Evolutionary conservation across 2,888 invertebrate genomes (phyloP).

Genomic region (Gandaritis pyraliata): DNA sequence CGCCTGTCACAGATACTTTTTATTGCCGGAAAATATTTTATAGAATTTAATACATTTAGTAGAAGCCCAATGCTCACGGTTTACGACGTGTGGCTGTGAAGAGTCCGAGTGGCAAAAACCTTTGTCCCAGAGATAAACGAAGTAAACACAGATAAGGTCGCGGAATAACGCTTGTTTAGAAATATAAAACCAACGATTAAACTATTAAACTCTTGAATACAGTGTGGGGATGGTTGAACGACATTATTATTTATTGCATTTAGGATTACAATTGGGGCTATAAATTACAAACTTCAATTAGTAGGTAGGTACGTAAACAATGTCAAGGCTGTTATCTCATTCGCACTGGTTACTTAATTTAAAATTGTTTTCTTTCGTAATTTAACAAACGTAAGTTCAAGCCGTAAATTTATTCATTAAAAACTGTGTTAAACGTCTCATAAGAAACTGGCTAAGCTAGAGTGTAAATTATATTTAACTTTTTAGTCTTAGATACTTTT

Average conservation of each 20-base stretch:
- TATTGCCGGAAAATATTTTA: too few species aligned
- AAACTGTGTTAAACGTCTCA: conserved; percentile 31
- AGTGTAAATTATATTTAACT: not conserved
- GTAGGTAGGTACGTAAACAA: conserved; percentile 5
- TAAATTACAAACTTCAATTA: conserved; percentile 10
- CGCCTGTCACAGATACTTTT: too few species aligned
- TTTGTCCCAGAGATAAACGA: too few species aligned
- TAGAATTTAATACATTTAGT: too few species aligned
- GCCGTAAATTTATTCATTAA: conserved; percentile 21
- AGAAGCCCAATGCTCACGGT: too few species aligned
- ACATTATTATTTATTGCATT: too few species aligned
- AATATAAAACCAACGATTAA: too few species aligned
- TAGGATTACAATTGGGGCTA: not conserved
- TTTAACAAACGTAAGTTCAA: conserved; percentile 13
- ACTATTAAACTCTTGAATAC: too few species aligned
- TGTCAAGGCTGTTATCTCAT: conserved; percentile 24
- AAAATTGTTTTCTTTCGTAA: conserved; percentile 14
- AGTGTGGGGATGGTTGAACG: not conserved
- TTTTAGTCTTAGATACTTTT: not conserved
- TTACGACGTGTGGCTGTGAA: too few species aligned
- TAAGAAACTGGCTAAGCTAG: conserved; percentile 17
- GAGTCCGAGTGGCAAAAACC: too few species aligned
- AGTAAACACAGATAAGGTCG: too few species aligned
- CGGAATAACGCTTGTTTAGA: too few species aligned
- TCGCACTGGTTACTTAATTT: conserved; percentile 26